Base-by-base conservation (phyloP, 2,888 invertebrate species). In the Matsumyia berberina region DNA sequence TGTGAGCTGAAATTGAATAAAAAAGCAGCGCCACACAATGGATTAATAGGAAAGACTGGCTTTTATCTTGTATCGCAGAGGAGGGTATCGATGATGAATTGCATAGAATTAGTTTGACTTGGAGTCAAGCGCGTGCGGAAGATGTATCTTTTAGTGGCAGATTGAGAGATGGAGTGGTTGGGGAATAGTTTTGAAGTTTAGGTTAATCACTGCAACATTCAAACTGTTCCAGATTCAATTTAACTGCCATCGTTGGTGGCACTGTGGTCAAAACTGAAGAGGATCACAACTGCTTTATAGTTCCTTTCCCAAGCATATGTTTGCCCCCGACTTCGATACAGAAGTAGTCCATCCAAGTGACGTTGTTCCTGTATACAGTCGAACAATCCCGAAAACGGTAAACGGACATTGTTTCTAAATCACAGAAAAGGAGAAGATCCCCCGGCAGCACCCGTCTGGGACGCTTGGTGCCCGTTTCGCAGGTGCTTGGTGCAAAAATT, bases 401-500 rank as follows among this genome's bases (percentile, higher is more conserved):
- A 12, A 42, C 31, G 6, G 33, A 55, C 67, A 42, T 31, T 67
- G 55, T 67, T 67, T 33, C 69, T 44, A 57, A 69, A 69, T 57
- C 69, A 57, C 57, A 12, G 15, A 24, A 8, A 24, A 37, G 35
- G 15, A 35, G 58, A 15, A 12, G 24, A 49, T 31, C 42, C 6
- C 33, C 19, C 39, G 9, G 46, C 11, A 33, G 31, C n/a, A 5
- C 24, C n/a, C 0, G 17, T 2, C 9, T 6, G 4, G 17, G 31
- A 17, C 55, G 24, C 46, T n/a, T 12, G 33, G 31, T 15, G 7
- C 12, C 49, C 5, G 17, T 6, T n/a, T 31, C 9, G 29, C 53
- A 53, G 42, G 72, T 66, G 49, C 17, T 42, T 33, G 53, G 33
- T 60, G 53, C 58, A 60, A 66, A 24, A 67, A 60, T 55, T 82